Base-by-base conservation (phyloP, 2,888 invertebrate species). In the Lithophane semibrunnea region DNA sequence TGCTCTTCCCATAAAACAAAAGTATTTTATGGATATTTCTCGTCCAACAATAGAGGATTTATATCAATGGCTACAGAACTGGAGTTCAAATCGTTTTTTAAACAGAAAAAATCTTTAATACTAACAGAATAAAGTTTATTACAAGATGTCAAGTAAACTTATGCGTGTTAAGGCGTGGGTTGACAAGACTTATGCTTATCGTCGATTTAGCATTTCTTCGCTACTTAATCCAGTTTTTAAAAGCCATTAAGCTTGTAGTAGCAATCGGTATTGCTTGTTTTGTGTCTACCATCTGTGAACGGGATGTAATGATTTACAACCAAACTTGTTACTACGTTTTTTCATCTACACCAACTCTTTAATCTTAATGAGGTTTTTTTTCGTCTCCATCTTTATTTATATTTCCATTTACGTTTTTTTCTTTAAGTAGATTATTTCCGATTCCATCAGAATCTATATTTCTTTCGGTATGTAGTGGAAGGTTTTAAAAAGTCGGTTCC, bases 201-300 rank as follows among this genome's bases (percentile, higher is more conserved):
- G 94, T 92, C 91, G 92, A 94, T 95, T 95, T 94, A 95, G 94
- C 94, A 94, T 96, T 96, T 95, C 95, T 94, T 94, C 88, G 96
- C 95, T 96, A 96, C 96, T 94, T 95, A 95, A 94, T 95, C 95
- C 94, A 96, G 94, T 96, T 96, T 94, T 95, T 93, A 92, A 93
- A 94, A 93, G 93, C 94, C 91, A 95, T 95, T 95, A 93, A 94
- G 92, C 92, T 94, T 95, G 95, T 95, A 96, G 95, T 94, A 94
- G 95, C 95, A 91, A 91, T 91, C 90, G 92, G 92, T 93, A 92
- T 93, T 92, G 90, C 91, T 92, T 90, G 91, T 93, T 92, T 91
- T 92, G 91, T 90, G 91, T 92, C 90, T 90, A 88, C 89, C 88
- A 89, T 87, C 89, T 88, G 69, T 73, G 72, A 80, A 86, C 80